Evolutionary conservation across 2,888 invertebrate species (phyloP).

Genomic region (Serripes groenlandicus): DNA sequence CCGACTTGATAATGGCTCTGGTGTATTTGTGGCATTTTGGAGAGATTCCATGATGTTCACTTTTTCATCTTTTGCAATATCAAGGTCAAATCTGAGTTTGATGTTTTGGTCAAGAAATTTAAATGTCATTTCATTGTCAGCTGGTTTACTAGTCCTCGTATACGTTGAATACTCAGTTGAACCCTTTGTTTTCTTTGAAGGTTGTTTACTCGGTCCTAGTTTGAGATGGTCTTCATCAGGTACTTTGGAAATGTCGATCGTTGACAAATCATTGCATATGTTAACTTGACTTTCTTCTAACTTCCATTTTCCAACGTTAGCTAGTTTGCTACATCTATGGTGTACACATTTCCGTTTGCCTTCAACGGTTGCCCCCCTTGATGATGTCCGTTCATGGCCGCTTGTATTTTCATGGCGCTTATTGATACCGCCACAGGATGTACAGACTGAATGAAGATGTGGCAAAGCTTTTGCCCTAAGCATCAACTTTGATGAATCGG

Average conservation of each 20-base stretch:
- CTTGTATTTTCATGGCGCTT: conserved; percentile 22
- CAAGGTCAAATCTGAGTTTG: conserved; percentile 36
- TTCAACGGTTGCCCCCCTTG: not conserved
- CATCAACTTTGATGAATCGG: conserved; percentile 36
- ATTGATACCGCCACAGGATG: conserved; percentile 48
- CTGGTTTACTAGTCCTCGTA: not conserved
- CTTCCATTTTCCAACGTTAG: conserved; percentile 31
- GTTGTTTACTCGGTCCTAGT: not conserved
- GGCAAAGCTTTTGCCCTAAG: conserved; percentile 36
- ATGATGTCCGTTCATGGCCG: not conserved
- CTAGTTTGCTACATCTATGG: conserved; percentile 20
- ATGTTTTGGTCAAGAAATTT: conserved; percentile 46
- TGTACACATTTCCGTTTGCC: conserved; percentile 13
- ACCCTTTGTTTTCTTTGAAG: not conserved
- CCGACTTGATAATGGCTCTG: not conserved
- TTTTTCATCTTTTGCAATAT: conserved; percentile 5
- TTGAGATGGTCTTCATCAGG: not conserved
- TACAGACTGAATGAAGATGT: conserved; percentile 33
- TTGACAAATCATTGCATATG: not conserved
- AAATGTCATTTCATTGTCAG: conserved; percentile 41
- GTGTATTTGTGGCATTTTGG: not conserved
- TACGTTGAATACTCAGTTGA: conserved; percentile 7
- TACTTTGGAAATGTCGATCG: not conserved
- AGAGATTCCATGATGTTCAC: not conserved
- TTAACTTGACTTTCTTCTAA: conserved; percentile 19